Percentiles rank a stretch among this genome's conserved stretches.
These are phyloP conservation scores for Andrena chrysosceles DNA, from an alignment of 2,888 invertebrate species.

Conservation along the genomic window DNA sequence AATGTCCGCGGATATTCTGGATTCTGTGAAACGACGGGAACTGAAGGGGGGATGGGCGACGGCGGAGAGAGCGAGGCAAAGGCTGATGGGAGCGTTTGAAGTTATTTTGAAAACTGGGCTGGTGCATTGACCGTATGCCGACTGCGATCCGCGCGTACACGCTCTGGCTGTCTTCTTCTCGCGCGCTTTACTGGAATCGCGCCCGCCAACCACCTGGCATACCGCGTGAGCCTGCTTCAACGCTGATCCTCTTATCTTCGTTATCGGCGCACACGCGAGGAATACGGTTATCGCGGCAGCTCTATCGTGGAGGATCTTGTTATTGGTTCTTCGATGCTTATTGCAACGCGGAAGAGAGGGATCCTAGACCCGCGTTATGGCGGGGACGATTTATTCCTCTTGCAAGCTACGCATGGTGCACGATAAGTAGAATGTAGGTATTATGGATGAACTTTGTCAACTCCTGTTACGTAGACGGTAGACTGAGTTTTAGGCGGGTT, in stretches of 20 bases:
- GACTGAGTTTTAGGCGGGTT: background rate
- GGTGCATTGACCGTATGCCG: constrained; percentile 80
- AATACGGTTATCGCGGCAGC: constrained; percentile 1
- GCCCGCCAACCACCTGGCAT: constrained; percentile 40
- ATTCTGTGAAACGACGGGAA: constrained; percentile 74
- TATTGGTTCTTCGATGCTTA: background rate
- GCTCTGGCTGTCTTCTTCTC: constrained; percentile 38
- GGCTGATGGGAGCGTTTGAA: constrained; percentile 68
- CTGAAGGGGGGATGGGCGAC: constrained; percentile 8
- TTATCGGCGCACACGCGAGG: background rate
- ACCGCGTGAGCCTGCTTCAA: constrained; percentile 12
- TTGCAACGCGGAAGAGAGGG: background rate
- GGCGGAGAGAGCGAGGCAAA: constrained; percentile 11
- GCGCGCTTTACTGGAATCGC: constrained; percentile 49
- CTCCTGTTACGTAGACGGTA: background rate
- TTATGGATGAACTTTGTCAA: too few species aligned
- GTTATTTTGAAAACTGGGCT: constrained; percentile 82
- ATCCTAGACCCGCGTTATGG: background rate
- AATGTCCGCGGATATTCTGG: constrained; percentile 79
- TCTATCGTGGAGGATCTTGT: background rate
- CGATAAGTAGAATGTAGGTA: too few species aligned
- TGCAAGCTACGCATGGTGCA: too few species aligned
- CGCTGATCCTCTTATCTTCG: constrained; percentile 18
- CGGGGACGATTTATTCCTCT: background rate
- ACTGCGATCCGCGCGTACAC: constrained; percentile 43